Evolutionary conservation across 2,888 invertebrate genomes (phyloP).

Genomic region (Drosophila austrosaltans): DNA sequence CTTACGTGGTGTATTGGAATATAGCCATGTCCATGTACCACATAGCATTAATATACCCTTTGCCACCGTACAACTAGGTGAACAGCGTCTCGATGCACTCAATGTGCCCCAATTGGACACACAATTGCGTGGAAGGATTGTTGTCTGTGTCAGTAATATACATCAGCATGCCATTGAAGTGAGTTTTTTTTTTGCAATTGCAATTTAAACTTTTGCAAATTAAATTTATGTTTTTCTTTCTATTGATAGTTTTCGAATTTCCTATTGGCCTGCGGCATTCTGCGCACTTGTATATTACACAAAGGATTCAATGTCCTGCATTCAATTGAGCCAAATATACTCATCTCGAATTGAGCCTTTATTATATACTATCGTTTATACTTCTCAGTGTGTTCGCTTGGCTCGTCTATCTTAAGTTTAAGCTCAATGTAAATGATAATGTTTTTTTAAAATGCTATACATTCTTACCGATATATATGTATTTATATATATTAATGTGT

Average conservation of each 20-base stretch:
- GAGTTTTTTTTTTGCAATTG: slow-evolving; percentile 59
- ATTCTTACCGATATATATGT: slow-evolving; percentile 10
- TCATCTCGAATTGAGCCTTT: slow-evolving; percentile 78
- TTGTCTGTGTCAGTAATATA: slow-evolving; percentile 91
- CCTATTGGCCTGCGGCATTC: slow-evolving; percentile 90
- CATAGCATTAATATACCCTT: slow-evolving; percentile 95
- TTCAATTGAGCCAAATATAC: slow-evolving; percentile 86
- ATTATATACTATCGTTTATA: not conserved
- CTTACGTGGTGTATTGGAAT: slow-evolving; percentile 85
- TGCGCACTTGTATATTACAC: slow-evolving; percentile 93
- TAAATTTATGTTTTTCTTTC: slow-evolving; percentile 62
- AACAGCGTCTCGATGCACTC: slow-evolving; percentile 88
- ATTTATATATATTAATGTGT: slow-evolving; percentile 8
- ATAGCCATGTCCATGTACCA: slow-evolving; percentile 90
- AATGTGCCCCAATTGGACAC: slow-evolving; percentile 87
- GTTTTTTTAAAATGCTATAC: slow-evolving; percentile 30
- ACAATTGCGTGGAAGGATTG: slow-evolving; percentile 86
- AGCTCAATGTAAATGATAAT: slow-evolving; percentile 43
- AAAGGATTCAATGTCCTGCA: slow-evolving; percentile 93
- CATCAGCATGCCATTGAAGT: slow-evolving; percentile 91
- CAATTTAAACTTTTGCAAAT: not conserved
- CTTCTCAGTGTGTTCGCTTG: slow-evolving; percentile 18
- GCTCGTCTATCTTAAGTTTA: slow-evolving; percentile 35
- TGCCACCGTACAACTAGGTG: slow-evolving; percentile 89
- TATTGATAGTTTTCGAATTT: slow-evolving; percentile 92